Evolutionary conservation across 2,797 vertebrate genomes (phyloP), one percentile per base, ranked within the genome.

Genomic region (Takifugu ocellatus): DNA sequence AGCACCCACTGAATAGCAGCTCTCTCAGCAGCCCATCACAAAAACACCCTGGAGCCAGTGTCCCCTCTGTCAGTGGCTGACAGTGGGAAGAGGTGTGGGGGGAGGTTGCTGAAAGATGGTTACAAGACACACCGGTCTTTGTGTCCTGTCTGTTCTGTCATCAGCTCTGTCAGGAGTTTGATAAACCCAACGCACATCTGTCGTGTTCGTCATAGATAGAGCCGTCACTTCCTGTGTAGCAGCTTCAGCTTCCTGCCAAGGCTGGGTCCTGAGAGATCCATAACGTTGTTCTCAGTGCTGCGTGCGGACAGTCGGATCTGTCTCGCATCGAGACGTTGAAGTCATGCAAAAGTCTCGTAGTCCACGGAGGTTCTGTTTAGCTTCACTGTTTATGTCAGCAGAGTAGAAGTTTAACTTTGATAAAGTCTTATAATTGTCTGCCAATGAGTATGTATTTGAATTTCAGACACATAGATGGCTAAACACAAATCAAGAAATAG

Each of bases 141-240:
- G 44, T 74, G 74, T 71, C 68, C 54, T 50, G n/a, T 70, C 72
- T 70, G 62, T 78, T 71, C 68, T 59, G 64, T 74, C 72, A 74
- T 75, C 75, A 63, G 77, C 54, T 25, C 67, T 73, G 66, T 79
- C 70, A 74, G 72, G 73, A 69, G 25, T 77, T 74, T 74, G 72
- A 75, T 66, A 63, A 61, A 66, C 49, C 57, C 57, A 36, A n/a
- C 50, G 65, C 53, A 57, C 60, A 57, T 78, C 59, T 61, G 50
- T 81, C 63, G 60, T 67, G 63, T 79, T 75, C 66, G 42, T 75
- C 71, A 64, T 46, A 26, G 47, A 46, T 27, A 61, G 56, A 24
- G 45, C 59, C n/a, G 39, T 48, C 45, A 58, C 64, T 62, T 67
- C 51, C 63, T 33, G 11, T 64, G 44, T 57, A 24, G 50, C 12